phyloP scores from a whole-genome alignment of 2,797 vertebrate genomes.

The Alouatta caraya region DNA sequence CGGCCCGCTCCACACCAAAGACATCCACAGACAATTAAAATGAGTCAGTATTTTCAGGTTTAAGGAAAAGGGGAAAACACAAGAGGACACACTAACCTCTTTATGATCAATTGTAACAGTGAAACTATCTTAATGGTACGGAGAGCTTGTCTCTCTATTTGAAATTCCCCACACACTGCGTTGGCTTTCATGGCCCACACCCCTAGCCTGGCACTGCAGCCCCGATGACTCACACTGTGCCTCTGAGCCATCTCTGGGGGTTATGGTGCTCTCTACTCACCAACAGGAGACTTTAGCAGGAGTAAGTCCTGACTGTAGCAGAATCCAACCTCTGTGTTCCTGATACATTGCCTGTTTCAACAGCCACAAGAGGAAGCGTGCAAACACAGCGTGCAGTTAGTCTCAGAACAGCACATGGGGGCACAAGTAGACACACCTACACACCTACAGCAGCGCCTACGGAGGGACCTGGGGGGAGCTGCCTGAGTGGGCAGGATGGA shows the following conservation, averaged over 20 bases:
- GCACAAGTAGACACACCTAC: conserved; percentile 42
- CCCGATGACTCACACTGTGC: not conserved
- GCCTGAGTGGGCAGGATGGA: not conserved
- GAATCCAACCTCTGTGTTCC: conserved; percentile 97
- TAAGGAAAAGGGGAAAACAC: not conserved
- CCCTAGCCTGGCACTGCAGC: not conserved
- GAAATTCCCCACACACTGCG: not conserved
- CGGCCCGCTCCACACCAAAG: no score
- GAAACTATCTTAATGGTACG: no score
- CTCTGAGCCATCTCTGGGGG: not conserved
- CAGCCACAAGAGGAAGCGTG: conserved; percentile 87
- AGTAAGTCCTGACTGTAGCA: conserved; percentile 98
- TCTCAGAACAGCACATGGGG: conserved; percentile 68
- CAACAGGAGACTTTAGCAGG: conserved; percentile 91
- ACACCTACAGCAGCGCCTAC: not conserved
- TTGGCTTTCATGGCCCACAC: not conserved
- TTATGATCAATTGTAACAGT: not conserved
- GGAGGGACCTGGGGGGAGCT: not conserved
- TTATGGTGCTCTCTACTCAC: conserved; percentile 83
- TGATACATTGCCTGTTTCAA: conserved; percentile 91
- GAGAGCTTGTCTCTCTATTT: not conserved
- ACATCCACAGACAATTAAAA: not conserved
- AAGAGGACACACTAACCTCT: not conserved
- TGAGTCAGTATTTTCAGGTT: not conserved
- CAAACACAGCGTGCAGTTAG: conserved; percentile 94